Conservation (phyloP, 64 coral and sea anemone species). For the Stylophora pistillata region DNA sequence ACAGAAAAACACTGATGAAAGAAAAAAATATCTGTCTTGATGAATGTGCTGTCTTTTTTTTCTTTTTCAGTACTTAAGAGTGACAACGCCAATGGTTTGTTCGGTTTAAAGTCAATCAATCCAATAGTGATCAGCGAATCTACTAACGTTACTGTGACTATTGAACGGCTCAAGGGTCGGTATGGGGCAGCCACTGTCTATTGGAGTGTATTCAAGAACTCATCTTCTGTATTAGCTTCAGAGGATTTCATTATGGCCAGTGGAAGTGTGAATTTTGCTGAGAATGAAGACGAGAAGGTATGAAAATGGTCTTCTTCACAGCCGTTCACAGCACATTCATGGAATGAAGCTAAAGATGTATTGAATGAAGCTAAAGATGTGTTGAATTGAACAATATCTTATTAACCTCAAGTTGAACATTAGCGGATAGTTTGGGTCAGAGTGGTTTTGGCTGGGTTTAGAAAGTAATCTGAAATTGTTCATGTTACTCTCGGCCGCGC, state of each 20-base stretch:
- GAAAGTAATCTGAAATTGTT: too few relatives aligned
- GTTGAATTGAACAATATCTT: too few relatives aligned
- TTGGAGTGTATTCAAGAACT: conserved; percentile 72
- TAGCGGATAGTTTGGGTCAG: too few relatives aligned
- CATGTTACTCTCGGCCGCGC: too few relatives aligned
- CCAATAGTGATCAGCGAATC: conserved; percentile 54
- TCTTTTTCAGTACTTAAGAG: conserved; percentile 86
- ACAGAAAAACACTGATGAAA: neutral
- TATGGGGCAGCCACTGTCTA: conserved; percentile 57
- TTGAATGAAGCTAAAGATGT: too few relatives aligned
- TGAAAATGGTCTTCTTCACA: too few relatives aligned
- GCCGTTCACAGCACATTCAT: too few relatives aligned
- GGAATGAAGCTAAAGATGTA: too few relatives aligned
- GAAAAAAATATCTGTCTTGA: neutral
- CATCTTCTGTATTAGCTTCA: conserved; percentile 52
- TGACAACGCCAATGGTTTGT: conserved; percentile 98
- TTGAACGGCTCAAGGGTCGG: conserved; percentile 56
- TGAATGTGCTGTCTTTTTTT: neutral
- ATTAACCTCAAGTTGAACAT: too few relatives aligned
- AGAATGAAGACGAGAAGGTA: conserved; percentile 64
- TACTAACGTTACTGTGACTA: conserved; percentile 50
- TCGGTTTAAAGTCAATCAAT: conserved; percentile 58
- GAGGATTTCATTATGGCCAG: conserved; percentile 69
- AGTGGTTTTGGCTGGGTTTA: too few relatives aligned
- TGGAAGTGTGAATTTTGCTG: conserved; percentile 58